A percentile compares a stretch with the other conserved stretches of the same genome.
phyloP scores from a whole-genome alignment of 2,113 vertebrate genomes.

The Zosterops borbonicus region DNA sequence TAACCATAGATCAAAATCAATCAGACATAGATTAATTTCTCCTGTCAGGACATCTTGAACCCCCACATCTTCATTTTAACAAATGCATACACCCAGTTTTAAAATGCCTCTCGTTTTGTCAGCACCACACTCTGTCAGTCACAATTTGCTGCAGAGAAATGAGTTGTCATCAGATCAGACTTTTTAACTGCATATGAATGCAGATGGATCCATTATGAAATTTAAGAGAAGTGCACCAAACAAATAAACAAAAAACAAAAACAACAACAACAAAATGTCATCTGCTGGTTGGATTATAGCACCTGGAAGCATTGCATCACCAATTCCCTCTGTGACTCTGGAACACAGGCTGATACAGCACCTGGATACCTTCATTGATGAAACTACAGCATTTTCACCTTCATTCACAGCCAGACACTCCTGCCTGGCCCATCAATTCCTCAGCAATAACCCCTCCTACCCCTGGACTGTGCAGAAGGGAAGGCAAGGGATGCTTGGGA shows the following conservation, averaged over 20 bases:
- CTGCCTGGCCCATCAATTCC: background rate
- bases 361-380: background rate
- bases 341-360: background rate
- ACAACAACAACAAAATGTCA: background rate
- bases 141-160: background rate
- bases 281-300: background rate
- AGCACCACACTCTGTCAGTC: background rate
- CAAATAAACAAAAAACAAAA: background rate
- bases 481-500: background rate
- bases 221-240: background rate
- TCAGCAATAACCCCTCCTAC: background rate
- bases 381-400: background rate
- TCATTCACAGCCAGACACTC: background rate
- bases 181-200: background rate
- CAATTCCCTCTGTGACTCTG: background rate
- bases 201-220: background rate
- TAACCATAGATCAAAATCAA: constrained; percentile 30
- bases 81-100: background rate
- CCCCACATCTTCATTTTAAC: background rate
- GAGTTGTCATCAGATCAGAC: background rate
- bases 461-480: background rate
- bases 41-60: background rate
- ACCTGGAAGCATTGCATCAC: background rate
- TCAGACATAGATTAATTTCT: background rate
- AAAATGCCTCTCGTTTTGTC: background rate